Percentiles rank a stretch among this genome's conserved stretches.
Evolutionary conservation across 2,113 vertebrate genomes (phyloP).

Genomic region (Cyanistes caeruleus): DNA sequence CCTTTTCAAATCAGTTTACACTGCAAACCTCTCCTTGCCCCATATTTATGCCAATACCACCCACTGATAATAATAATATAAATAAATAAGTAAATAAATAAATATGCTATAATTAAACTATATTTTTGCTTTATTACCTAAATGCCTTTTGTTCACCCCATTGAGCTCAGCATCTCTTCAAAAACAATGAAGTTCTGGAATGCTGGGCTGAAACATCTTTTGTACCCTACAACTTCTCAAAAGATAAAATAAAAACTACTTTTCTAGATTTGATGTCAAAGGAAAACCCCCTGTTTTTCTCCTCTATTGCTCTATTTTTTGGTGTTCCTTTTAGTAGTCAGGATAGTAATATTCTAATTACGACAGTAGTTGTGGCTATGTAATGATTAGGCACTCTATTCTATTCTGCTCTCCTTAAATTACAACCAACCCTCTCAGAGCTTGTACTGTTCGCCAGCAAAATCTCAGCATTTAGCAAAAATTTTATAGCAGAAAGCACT

Average conservation of each 20-base stretch:
- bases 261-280: background rate
- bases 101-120: background rate
- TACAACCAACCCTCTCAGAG: background rate
- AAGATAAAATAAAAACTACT: background rate
- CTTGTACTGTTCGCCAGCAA: background rate
- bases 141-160: background rate
- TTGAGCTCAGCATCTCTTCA: background rate
- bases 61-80: background rate
- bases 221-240: background rate
- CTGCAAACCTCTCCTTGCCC: background rate
- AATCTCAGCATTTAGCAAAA: background rate
- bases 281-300: accelerated
- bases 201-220: background rate
- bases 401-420: background rate
- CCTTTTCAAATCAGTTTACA: background rate
- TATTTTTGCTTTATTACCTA: background rate
- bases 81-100: background rate
- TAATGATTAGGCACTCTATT: background rate
- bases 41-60: background rate
- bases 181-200: background rate
- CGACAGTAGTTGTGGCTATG: background rate
- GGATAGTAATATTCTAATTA: background rate
- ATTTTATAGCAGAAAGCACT: background rate
- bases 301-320: background rate
- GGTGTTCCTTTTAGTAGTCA: background rate